A percentile compares a stretch with the other conserved stretches of the same genome.
Evolutionary conservation across 2,113 vertebrate genomes (phyloP).

Genomic region (Nannobrachium achirus): DNA sequence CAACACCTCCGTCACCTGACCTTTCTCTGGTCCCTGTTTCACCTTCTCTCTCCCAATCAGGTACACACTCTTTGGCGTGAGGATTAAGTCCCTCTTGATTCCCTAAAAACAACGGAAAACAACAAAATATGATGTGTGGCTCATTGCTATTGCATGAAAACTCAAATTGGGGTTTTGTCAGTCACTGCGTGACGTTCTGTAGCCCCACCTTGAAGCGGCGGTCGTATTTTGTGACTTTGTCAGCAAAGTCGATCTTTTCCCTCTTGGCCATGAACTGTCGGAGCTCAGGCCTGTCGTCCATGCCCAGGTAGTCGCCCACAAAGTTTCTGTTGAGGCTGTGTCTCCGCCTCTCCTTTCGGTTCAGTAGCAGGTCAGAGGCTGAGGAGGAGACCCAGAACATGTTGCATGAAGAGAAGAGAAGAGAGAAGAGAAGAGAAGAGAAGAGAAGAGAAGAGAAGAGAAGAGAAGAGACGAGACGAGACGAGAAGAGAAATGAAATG

Average conservation of each 20-base stretch:
- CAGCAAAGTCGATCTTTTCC: slow-evolving; percentile 96
- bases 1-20: slow-evolving; percentile 92
- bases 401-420: not conserved
- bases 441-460: too few species aligned
- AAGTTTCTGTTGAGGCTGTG: slow-evolving; percentile 99
- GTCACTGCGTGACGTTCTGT: not conserved
- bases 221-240: slow-evolving; percentile 94
- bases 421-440: not conserved
- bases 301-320: slow-evolving; percentile 95
- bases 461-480: not conserved
- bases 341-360: slow-evolving; percentile 92
- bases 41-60: slow-evolving; percentile 95
- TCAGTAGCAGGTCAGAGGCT: slow-evolving; percentile 95
- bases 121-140: not conserved
- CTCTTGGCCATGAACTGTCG: slow-evolving; percentile 93
- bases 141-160: not conserved
- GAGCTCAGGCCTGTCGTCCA: slow-evolving; percentile 94
- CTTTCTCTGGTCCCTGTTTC: slow-evolving; percentile 94
- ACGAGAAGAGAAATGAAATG: too few species aligned
- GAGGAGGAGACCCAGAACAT: slow-evolving; percentile 13
- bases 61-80: slow-evolving; percentile 93
- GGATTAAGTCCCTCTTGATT: slow-evolving; percentile 93
- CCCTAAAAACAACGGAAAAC: slow-evolving; percentile 69
- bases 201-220: slow-evolving; percentile 90
- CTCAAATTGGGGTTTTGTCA: not conserved